A percentile compares a stretch with the other conserved stretches of the same genome.
Evolutionary conservation across 2,797 vertebrate genomes (phyloP).

Genomic region (Clarias pachynema): DNA sequence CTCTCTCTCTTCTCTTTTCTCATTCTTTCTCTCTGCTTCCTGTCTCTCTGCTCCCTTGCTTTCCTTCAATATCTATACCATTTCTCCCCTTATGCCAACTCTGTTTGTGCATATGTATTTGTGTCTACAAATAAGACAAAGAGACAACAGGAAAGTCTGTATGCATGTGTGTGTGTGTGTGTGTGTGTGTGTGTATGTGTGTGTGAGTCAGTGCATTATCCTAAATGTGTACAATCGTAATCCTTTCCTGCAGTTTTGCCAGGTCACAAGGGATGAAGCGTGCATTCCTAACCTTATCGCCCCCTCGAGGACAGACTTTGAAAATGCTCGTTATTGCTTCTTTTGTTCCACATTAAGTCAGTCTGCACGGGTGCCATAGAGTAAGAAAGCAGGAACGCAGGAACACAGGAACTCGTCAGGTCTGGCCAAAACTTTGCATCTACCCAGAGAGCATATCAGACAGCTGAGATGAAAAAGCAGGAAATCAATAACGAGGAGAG

Average conservation of each 20-base stretch:
- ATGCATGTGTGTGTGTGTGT: background rate
- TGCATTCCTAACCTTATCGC: conserved; percentile 45
- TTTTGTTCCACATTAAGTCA: conserved; percentile 47
- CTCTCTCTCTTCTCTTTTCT: conserved; percentile 35
- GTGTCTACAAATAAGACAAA: background rate
- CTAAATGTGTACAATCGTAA: conserved; percentile 39
- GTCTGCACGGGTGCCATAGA: conserved; percentile 33
- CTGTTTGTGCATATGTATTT: conserved; percentile 16
- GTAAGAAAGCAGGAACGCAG: conserved; percentile 32
- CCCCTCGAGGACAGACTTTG: conserved; percentile 56
- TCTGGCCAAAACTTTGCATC: conserved; percentile 52
- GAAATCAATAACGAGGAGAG: conserved; percentile 58
- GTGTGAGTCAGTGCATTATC: background rate
- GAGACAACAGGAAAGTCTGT: background rate
- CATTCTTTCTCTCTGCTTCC: conserved; percentile 30
- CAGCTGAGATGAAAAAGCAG: conserved; percentile 57
- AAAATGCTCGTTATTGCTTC: conserved; percentile 43
- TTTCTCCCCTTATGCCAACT: background rate
- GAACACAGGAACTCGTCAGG: conserved; percentile 7
- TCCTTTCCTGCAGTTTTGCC: conserved; percentile 36
- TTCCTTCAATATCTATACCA: conserved; percentile 15
- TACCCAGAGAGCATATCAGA: conserved; percentile 54
- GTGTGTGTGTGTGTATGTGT: no score
- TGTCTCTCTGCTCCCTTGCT: conserved; percentile 29
- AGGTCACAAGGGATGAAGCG: conserved; percentile 8